Evolutionary conservation across 1,140 invertebrate species (phyloP).

Genomic region (Eriocheir sinensis): DNA sequence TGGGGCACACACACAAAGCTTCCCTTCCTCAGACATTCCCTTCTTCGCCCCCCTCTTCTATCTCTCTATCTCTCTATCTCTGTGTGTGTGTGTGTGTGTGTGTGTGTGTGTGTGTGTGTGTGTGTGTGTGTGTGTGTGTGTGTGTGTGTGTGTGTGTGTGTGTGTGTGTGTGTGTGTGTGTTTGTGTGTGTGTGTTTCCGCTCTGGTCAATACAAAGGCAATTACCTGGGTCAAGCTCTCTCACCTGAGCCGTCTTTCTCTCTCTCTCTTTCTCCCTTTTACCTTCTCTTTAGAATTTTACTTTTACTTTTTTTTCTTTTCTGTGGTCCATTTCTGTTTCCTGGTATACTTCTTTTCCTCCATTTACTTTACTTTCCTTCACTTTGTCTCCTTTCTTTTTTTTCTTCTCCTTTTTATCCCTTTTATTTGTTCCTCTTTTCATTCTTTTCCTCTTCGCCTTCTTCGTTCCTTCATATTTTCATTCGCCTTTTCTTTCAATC

Average conservation of each 20-base stretch:
- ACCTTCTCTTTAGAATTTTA: not conserved
- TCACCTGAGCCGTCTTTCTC: not conserved
- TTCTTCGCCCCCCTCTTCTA: too few relatives aligned
- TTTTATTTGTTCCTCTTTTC: too few relatives aligned
- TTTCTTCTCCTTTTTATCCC: too few relatives aligned
- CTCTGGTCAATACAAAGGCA: too few relatives aligned
- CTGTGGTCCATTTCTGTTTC: too few relatives aligned
- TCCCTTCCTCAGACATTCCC: too few relatives aligned
- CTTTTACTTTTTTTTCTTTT: not conserved
- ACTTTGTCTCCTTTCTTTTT: not conserved
- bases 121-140: not conserved
- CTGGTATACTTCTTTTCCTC: not conserved
- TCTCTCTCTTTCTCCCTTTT: not conserved
- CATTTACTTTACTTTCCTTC: not conserved
- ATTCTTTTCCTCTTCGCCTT: not conserved
- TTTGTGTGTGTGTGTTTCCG: not conserved
- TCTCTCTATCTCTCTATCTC: too few relatives aligned
- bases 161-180: slow-evolving; percentile 19
- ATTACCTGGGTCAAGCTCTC: too few relatives aligned
- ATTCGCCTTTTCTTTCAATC: too few relatives aligned
- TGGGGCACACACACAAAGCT: not conserved
- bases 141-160: slow-evolving; percentile 12
- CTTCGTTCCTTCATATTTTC: not conserved
- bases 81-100: too few relatives aligned
- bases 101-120: too few relatives aligned